phyloP scores from a whole-genome alignment of 2,113 vertebrate species.

The Melierax canorus region DNA sequence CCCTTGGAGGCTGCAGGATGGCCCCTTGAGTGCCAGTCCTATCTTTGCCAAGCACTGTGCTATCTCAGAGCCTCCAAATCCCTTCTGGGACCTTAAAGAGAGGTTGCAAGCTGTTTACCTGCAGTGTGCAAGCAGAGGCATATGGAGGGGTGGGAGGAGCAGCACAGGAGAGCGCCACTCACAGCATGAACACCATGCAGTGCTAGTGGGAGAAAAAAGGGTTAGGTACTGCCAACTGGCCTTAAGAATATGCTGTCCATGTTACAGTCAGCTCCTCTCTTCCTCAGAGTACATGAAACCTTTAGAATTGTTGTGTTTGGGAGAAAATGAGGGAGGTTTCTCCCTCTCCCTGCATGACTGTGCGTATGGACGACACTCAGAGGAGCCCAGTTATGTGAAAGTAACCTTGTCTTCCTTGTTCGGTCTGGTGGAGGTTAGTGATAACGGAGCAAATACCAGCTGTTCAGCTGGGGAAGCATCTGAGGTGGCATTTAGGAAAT shows the following conservation, averaged over 20 bases:
- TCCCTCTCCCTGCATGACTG: neutral
- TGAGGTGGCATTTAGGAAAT: neutral
- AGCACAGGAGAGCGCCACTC: neutral
- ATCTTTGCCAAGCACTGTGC: neutral
- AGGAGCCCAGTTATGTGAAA: neutral
- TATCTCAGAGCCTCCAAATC: neutral
- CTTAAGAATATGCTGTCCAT: neutral
- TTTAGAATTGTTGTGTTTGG: neutral
- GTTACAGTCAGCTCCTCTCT: neutral
- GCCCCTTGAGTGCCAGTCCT: neutral
- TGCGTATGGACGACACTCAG: fast-evolving
- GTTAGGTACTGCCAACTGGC: neutral
- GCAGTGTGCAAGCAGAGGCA: neutral
- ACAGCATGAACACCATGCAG: neutral
- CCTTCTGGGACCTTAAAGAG: neutral
- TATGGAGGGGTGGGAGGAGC: neutral
- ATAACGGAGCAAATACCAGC: neutral
- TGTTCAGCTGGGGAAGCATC: neutral
- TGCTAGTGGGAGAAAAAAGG: neutral
- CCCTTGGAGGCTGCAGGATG: neutral
- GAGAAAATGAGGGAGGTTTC: neutral
- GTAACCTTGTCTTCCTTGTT: neutral
- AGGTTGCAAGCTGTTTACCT: neutral
- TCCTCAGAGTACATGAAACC: neutral
- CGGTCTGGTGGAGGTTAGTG: neutral